Evolutionary conservation across 1,140 invertebrate species (phyloP), one percentile per base, ranked within the genome.

Genomic region (Polypedilum vanderplanki): DNA sequence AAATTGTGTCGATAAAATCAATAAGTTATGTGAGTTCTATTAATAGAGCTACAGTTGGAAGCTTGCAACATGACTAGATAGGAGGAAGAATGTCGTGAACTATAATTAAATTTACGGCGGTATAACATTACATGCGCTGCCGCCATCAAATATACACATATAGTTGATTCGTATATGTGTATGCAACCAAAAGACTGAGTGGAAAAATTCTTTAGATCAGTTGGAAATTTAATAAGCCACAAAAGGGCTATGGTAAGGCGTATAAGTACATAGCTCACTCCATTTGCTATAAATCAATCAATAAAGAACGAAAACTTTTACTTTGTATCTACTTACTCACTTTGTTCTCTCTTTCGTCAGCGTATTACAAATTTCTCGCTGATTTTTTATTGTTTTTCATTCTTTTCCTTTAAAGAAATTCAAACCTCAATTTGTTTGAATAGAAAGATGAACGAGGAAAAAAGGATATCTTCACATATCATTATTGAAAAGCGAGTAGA

Each of bases 181-280:
- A 15, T 33, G 41, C 15, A 57, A 57, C 46, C n/a, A n/a, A 57
- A 57, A 57, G n/a, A n/a, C 10, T 57, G 46, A 57, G 8, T 1
- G 15, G 9, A 46, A 57, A 57, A 57, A 57, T 57, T 57, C 46
- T n/a, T 57, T 33, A n/a, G n/a, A 57, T 15, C 46, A 57, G n/a
- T n/a, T n/a, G 46, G n/a, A 57, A 57, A 57, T 57, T 57, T 57
- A 57, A 57, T 57, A n/a, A 57, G 46, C 46, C n/a, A n/a, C n/a
- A 57, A n/a, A n/a, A 57, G n/a, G 12, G 46, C 46, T 57, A 15
- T 57, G n/a, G 1, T 3, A n/a, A 57, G 3, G 46, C 46, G 46
- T 57, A 33, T 33, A 33, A 33, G 24, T 33, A 33, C 24, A 33
- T 33, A 33, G 24, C 24, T 57, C 46, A 57, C n/a, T 57, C n/a